Evolutionary conservation across 1,140 invertebrate species (phyloP).

Genomic region (Plectrocnemia conspersa): DNA sequence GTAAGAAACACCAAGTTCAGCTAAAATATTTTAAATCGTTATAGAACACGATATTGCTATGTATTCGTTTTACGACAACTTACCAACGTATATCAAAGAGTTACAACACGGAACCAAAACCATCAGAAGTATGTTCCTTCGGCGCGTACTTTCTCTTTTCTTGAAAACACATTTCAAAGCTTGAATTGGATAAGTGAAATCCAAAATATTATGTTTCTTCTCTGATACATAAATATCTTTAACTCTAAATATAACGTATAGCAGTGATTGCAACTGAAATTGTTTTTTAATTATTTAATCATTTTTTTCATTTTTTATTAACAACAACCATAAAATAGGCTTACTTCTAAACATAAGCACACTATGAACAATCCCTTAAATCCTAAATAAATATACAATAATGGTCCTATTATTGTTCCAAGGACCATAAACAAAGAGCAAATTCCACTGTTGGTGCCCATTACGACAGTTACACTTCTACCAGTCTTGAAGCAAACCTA

Average conservation of each 20-base stretch:
- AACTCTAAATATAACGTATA: slow-evolving; percentile 2
- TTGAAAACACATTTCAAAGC: slow-evolving; percentile 14
- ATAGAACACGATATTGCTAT: background rate
- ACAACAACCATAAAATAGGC: too few relatives aligned
- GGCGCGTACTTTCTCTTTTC: background rate
- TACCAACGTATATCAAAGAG: background rate
- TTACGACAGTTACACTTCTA: background rate
- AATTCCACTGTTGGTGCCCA: background rate
- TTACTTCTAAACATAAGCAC: slow-evolving; percentile 6
- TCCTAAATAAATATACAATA: background rate
- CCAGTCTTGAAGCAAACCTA: slow-evolving; percentile 14
- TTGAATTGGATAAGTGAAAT: slow-evolving; percentile 1
- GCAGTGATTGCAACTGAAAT: slow-evolving; percentile 4
- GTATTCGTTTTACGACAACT: background rate
- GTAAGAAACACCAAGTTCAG: background rate
- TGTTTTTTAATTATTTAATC: background rate
- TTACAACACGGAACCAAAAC: slow-evolving; percentile 2
- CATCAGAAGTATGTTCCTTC: slow-evolving; percentile 11
- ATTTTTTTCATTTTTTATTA: background rate
- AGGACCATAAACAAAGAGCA: background rate
- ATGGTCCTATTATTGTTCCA: background rate
- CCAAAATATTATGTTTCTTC: slow-evolving; percentile 7
- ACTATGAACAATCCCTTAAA: background rate
- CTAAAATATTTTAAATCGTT: slow-evolving; percentile 4
- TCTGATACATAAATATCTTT: slow-evolving; percentile 10